Conservation (phyloP, 2,888 invertebrate genomes). For the Megaustenia siamemsis region DNA sequence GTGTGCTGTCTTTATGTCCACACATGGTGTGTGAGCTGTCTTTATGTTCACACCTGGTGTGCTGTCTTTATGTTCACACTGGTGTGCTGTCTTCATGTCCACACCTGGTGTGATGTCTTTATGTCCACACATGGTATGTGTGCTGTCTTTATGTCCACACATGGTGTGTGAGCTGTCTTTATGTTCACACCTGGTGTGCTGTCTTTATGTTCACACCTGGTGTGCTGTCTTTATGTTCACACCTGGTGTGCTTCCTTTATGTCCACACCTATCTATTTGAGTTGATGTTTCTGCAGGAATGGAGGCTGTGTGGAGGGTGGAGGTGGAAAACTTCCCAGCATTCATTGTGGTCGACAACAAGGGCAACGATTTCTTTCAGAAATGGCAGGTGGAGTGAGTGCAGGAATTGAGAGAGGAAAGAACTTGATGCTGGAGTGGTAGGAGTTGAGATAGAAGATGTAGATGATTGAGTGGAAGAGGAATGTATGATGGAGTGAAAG, state of each 20-base stretch:
- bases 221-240: too few relatives aligned
- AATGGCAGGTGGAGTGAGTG: slow-evolving; percentile 79
- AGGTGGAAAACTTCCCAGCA: slow-evolving; percentile 80
- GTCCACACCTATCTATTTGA: neutral
- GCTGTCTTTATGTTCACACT: neutral
- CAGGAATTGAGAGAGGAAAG: neutral
- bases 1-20: neutral
- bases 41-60: neutral
- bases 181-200: neutral
- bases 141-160: neutral
- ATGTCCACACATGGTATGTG: neutral
- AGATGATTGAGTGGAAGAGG: too few relatives aligned
- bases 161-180: neutral
- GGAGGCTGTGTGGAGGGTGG: slow-evolving; percentile 80
- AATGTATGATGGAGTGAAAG: too few relatives aligned
- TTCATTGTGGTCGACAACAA: slow-evolving; percentile 81
- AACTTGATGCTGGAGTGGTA: too few relatives aligned
- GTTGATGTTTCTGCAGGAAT: slow-evolving; percentile 71
- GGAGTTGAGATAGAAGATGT: too few relatives aligned
- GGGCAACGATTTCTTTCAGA: slow-evolving; percentile 80
- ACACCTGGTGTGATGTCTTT: too few relatives aligned
- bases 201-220: too few relatives aligned
- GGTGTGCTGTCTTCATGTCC: neutral
- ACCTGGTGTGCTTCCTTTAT: neutral
- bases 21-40: neutral